phyloP scores from a whole-genome alignment of 92 coral and sea anemone species.

The Palythoa grandis region DNA sequence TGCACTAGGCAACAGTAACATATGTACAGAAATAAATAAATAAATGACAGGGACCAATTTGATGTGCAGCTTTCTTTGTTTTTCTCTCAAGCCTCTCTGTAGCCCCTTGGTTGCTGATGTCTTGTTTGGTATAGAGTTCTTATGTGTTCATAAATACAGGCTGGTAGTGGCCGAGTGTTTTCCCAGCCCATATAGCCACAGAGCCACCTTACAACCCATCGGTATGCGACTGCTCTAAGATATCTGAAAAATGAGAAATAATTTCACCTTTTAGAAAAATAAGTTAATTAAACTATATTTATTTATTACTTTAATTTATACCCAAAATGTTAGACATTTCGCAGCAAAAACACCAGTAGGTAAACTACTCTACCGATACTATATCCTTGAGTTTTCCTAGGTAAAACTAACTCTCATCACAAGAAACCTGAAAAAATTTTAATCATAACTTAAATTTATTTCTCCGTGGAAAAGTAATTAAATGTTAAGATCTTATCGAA shows the following conservation, averaged over 20 bases:
- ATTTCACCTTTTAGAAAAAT: not conserved
- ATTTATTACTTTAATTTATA: not conserved
- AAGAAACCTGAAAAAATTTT: not conserved
- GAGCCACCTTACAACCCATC: constrained; percentile 34
- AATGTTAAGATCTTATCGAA: constrained; percentile 7
- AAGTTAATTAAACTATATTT: not conserved
- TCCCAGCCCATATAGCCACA: constrained; percentile 50
- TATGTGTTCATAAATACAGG: constrained; percentile 38
- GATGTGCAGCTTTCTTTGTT: constrained; percentile 9
- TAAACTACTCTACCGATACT: not conserved
- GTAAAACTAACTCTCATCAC: constrained; percentile 8
- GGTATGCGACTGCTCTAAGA: constrained; percentile 43
- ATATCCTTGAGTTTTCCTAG: not conserved
- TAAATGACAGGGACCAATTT: constrained; percentile 2
- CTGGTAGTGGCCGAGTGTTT: constrained; percentile 37
- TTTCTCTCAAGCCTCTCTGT: constrained; percentile 1
- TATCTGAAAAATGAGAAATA: constrained; percentile 21
- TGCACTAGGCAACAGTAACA: constrained; percentile 7
- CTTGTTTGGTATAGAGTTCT: not conserved
- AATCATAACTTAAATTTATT: not conserved
- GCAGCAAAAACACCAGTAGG: constrained; percentile 1
- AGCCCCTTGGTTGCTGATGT: not conserved
- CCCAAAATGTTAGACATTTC: constrained; percentile 6
- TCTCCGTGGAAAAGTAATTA: not conserved
- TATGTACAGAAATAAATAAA: constrained; percentile 6